Evolutionary conservation across 2,797 vertebrate genomes (phyloP).

Genomic region (Melanogrammus aeglefinus): DNA sequence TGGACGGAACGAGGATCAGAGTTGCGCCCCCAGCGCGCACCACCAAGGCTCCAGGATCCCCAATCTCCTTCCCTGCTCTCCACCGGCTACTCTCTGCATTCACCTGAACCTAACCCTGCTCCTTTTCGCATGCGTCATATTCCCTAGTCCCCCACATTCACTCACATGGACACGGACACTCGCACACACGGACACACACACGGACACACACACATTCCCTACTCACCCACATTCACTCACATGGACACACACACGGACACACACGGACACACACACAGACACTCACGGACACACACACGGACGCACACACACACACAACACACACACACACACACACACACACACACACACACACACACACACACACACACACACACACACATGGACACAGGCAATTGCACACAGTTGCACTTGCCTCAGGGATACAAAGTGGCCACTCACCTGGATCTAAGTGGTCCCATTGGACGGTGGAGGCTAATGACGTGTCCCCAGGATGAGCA

Average conservation of each 20-base stretch:
- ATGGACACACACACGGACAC: not conserved
- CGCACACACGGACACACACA: not conserved
- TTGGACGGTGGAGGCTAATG: conserved; percentile 68
- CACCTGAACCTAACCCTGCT: conserved; percentile 47
- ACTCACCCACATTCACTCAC: not conserved
- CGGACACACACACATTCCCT: not conserved
- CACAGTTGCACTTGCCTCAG: conserved; percentile 48
- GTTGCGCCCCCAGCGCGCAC: not conserved
- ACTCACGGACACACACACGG: too few relatives aligned
- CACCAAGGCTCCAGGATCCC: conserved; percentile 35
- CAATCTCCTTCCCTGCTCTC: conserved; percentile 27
- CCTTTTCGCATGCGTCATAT: conserved; percentile 69
- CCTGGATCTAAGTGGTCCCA: conserved; percentile 70
- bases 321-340: not conserved
- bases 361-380: conserved; percentile 3
- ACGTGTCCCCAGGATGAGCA: conserved; percentile 73
- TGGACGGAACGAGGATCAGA: too few relatives aligned
- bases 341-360: not conserved
- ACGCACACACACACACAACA: not conserved
- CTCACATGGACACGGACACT: not conserved
- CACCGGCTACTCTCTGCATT: conserved; percentile 49
- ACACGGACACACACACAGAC: too few relatives aligned
- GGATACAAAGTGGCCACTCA: conserved; percentile 66
- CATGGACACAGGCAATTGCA: conserved; percentile 14
- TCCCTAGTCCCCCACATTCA: conserved; percentile 35